Conservation (phyloP, 2,888 invertebrate species). For the Agrochola macilenta region DNA sequence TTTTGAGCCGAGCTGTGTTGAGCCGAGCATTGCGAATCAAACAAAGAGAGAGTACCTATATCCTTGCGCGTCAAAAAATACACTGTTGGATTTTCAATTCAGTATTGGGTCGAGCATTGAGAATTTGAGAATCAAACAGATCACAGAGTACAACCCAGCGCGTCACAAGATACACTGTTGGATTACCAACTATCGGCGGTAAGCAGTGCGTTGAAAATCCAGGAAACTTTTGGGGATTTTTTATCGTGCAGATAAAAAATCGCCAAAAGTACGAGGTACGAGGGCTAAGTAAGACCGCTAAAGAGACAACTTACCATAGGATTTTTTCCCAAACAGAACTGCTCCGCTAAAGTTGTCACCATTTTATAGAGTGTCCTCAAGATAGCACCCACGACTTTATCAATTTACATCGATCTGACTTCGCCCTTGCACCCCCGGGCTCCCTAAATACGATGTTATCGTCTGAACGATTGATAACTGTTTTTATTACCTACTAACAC, state of each 20-base stretch:
- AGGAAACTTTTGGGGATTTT: too few relatives aligned
- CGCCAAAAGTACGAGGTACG: neutral
- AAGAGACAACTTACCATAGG: neutral
- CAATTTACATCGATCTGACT: conserved; percentile 77
- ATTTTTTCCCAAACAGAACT: neutral
- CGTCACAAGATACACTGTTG: neutral
- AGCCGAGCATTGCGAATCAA: too few relatives aligned
- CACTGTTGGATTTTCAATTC: too few relatives aligned
- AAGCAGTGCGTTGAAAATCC: neutral
- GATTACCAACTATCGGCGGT: neutral
- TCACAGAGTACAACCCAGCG: too few relatives aligned
- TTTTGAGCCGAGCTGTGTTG: neutral
- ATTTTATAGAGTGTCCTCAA: conserved; percentile 40
- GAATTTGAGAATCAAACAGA: too few relatives aligned
- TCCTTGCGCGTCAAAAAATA: too few relatives aligned
- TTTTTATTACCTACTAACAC: conserved; percentile 68
- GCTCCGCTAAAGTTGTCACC: neutral
- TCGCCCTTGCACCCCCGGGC: conserved; percentile 70
- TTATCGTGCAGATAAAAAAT: too few relatives aligned
- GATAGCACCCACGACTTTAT: conserved; percentile 64
- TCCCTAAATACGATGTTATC: conserved; percentile 75
- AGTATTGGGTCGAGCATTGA: too few relatives aligned
- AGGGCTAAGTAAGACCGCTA: neutral
- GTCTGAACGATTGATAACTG: conserved; percentile 74
- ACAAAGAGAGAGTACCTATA: too few relatives aligned